Evolutionary conservation across 2,113 vertebrate genomes (phyloP), one percentile per base, ranked within the genome.

Genomic region (Channa argus): DNA sequence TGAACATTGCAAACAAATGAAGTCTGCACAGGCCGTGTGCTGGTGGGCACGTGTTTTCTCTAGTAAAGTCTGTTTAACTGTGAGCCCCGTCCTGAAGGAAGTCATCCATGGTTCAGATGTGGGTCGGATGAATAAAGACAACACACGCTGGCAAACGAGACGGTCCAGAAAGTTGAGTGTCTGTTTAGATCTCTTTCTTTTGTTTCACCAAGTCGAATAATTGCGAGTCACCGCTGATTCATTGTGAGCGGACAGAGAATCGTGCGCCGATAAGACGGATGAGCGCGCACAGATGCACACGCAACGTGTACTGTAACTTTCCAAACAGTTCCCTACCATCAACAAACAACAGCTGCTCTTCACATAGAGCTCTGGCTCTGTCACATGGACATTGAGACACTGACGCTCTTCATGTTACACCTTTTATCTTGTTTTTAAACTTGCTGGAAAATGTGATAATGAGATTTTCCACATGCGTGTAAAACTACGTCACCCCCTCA

Each of bases 1-100:
- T 92, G 93, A 92, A 93, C 91, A 92, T 34, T 37, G 81, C 74
- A 88, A 89, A 88, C 77, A 77, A 84, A 87, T 83, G 68, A 86
- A 82, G 75, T 64, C 73, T 59, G 56, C 59, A 53, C 64, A 65
- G 83, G 72, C 79, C 64, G 65, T 34, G 24, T 50, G 66, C 69
- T 83, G 86, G 83, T 33, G 10, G 44, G 61, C 71, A 52, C 43
- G 2, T 43, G 2, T 50, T 65, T 66, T 69, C 67, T 76, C 65
- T 52, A 46, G 24, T 62, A 61, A 77, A 61, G 54, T 62, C 47
- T 81, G 77, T 85, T 83, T 80, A 82, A 52, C 85, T 83, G 54
- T 60, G 51, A 73, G 73, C 37, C 41, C 59, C 45, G 63, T 63
- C 59, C 73, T 72, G 60, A 43, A 55, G 73, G 73, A 88, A 86